Evolutionary conservation across 2,797 vertebrate species (phyloP).

Genomic region (Naso thynnoides): DNA sequence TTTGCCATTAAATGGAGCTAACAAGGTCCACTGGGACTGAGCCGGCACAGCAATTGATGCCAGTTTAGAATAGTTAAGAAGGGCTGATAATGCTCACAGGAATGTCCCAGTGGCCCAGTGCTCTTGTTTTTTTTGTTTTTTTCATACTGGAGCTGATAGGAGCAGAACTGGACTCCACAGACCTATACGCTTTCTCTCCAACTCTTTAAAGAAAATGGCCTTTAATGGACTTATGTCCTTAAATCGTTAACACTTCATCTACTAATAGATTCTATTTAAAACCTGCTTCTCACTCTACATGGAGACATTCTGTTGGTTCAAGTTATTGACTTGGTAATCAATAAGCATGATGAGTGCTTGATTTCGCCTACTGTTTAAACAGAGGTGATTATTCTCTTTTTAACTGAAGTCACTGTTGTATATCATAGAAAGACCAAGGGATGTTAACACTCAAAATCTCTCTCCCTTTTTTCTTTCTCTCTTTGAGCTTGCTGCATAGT

Average conservation of each 20-base stretch:
- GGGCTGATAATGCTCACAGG: conserved; percentile 70
- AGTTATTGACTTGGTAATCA: conserved; percentile 48
- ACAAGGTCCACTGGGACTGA: conserved; percentile 79
- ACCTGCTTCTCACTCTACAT: conserved; percentile 36
- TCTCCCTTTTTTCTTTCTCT: neutral
- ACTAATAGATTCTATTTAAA: conserved; percentile 71
- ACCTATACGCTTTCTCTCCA: conserved; percentile 51
- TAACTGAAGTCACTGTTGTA: conserved; percentile 21
- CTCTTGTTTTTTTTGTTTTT: conserved; percentile 52
- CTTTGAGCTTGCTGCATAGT: conserved; percentile 27
- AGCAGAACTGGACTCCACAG: conserved; percentile 58
- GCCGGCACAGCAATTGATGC: conserved; percentile 72
- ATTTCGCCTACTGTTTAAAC: conserved; percentile 43
- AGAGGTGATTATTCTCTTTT: conserved; percentile 34
- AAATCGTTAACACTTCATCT: conserved; percentile 70
- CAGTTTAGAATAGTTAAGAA: conserved; percentile 80
- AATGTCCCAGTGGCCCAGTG: conserved; percentile 64
- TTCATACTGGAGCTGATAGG: conserved; percentile 50
- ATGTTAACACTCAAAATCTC: conserved; percentile 1
- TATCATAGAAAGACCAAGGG: conserved; percentile 24
- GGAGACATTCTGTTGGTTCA: conserved; percentile 30
- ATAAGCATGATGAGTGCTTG: conserved; percentile 20
- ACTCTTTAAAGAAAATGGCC: conserved; percentile 66
- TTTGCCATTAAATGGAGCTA: conserved; percentile 78
- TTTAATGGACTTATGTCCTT: conserved; percentile 69